Base-by-base conservation (phyloP, 2,113 vertebrate species). In the Acanthisitta chloris region DNA sequence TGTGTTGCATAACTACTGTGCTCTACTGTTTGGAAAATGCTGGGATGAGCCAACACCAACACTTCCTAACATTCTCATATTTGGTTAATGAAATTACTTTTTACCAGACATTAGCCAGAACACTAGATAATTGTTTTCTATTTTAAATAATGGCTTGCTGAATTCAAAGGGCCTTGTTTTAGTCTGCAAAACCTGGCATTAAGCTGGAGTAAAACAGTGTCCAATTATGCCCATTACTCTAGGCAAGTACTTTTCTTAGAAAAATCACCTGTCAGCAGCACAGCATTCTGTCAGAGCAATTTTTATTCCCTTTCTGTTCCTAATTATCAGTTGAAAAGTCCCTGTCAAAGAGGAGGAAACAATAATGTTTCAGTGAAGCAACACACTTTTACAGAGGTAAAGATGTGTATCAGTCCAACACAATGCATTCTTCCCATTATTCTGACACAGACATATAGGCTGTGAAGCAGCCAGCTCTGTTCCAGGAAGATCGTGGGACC, bases 31-130 rank as follows among this genome's bases (percentile, higher is more conserved):
- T 71, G 86, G 72, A 95, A 96, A 97, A 86, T 67, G 74, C 76
- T 78, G 77, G 65, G 74, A 72, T 55, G 10, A 95, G 96, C 96
- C 95, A 97, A 97, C 87, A 95, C 87, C 81, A 96, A 94, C 91
- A 91, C 71, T 95, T 96, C 89, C 72, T 97, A 87, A 94, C 79
- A 52, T 93, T 96, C 82, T 94, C 72, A 40, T 95, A 88, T 90
- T 96, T 94, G 83, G 62, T 93, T 95, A 96, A 97, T 97, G 87
- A 95, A 95, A 94, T 97, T 96, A 95, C 90, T 88, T 85, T 73
- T 92, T 90, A 88, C 82, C 82, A 96, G 91, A 92, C 82, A 84
- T 90, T 90, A 92, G 25, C 79, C 96, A 96, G 95, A 95, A 97
- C 84, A 96, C 89, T 96, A 86, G 79, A 88, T 96, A 96, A 96